Percentiles rank a stretch among this genome's conserved stretches.
These are phyloP conservation scores for Molothrus ater DNA, from an alignment of 2,797 vertebrate species.

Conservation along the genomic window DNA sequence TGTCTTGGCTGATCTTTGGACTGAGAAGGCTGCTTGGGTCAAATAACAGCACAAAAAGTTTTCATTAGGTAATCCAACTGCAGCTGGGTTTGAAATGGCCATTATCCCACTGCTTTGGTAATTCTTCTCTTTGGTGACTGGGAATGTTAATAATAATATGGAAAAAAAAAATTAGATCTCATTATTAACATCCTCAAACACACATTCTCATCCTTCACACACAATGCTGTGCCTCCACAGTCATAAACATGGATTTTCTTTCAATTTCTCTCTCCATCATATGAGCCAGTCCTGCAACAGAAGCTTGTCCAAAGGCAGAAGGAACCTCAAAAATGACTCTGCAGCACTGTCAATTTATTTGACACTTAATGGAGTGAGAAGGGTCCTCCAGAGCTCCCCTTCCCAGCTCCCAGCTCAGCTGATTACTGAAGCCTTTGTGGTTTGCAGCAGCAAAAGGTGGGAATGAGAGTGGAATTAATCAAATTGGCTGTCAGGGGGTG, in stretches of 20 bases:
- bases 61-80: not conserved
- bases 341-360: not conserved
- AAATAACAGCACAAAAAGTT: not conserved
- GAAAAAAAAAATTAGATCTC: not conserved
- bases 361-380: not conserved
- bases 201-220: fast-evolving
- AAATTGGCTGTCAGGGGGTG: not conserved
- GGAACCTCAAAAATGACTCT: not conserved
- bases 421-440: not conserved
- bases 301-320: not conserved
- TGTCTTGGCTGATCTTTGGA: not conserved
- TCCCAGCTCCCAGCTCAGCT: not conserved
- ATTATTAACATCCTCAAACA: not conserved
- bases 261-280: not conserved
- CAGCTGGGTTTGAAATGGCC: not conserved
- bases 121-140: not conserved
- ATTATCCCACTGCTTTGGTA: not conserved
- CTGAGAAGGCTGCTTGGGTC: not conserved
- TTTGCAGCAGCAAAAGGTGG: not conserved
- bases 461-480: not conserved
- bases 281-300: not conserved
- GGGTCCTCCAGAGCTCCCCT: not conserved
- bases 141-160: not conserved
- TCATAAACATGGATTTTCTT: not conserved
- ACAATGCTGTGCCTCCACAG: not conserved